Evolutionary conservation across 2,113 vertebrate species (phyloP).

Genomic region (Myodes glareolus): DNA sequence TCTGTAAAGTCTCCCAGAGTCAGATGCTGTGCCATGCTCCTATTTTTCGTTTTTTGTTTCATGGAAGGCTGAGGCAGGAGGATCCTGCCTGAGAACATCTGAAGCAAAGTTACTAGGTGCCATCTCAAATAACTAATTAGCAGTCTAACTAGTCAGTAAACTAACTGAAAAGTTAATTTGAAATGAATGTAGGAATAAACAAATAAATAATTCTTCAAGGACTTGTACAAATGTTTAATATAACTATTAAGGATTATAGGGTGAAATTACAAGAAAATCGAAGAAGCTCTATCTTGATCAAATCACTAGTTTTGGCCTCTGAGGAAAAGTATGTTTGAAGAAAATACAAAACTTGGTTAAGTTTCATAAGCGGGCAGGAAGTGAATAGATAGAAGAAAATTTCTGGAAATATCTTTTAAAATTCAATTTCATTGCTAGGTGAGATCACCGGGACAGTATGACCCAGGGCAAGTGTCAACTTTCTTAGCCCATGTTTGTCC

Average conservation of each 20-base stretch:
- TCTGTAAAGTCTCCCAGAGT: not conserved
- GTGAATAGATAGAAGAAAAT: not conserved
- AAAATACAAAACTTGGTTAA: not conserved
- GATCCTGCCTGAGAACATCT: not conserved
- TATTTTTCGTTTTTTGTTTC: too few relatives aligned
- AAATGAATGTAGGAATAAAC: not conserved
- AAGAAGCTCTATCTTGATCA: not conserved
- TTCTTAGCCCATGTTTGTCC: not conserved
- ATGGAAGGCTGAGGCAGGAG: not conserved
- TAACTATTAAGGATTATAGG: not conserved
- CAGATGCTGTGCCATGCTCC: fast-evolving
- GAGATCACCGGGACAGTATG: not conserved
- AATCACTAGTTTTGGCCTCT: not conserved
- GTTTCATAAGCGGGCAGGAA: not conserved
- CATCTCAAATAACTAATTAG: not conserved
- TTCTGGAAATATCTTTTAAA: not conserved
- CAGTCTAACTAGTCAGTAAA: not conserved
- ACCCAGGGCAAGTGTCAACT: not conserved
- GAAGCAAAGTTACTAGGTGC: not conserved
- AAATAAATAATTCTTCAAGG: not conserved
- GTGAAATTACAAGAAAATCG: not conserved
- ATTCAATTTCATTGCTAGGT: not conserved
- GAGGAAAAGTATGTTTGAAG: not conserved
- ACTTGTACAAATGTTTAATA: not conserved
- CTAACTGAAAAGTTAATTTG: not conserved